phyloP scores from a whole-genome alignment of 2,113 vertebrate species.

The Neodon shergylaensis region DNA sequence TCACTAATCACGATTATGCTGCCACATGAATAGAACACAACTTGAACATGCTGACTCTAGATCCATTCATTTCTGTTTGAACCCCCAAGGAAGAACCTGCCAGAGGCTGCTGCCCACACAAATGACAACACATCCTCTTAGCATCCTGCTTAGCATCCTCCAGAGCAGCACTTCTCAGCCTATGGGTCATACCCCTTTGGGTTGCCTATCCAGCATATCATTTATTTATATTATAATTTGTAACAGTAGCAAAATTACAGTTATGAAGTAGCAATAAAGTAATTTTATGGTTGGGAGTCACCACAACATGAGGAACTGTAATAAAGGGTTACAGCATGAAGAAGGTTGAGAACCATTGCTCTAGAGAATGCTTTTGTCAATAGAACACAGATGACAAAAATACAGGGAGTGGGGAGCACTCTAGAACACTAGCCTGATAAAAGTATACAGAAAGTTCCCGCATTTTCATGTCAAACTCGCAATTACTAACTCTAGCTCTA shows the following conservation, averaged over 20 bases:
- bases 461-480: slow-evolving; percentile 1
- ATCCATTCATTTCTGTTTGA: slow-evolving; percentile 25
- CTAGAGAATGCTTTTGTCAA: slow-evolving; percentile 27
- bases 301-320: not conserved
- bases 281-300: not conserved
- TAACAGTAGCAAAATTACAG: not conserved
- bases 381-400: not conserved
- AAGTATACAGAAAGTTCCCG: slow-evolving; percentile 19
- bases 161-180: not conserved
- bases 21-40: not conserved
- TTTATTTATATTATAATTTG: not conserved
- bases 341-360: not conserved
- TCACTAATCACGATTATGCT: not conserved
- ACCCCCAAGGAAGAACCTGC: slow-evolving; percentile 49
- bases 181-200: not conserved
- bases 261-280: not conserved
- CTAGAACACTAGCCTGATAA: not conserved
- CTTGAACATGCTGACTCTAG: not conserved
- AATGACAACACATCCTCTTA: slow-evolving; percentile 17
- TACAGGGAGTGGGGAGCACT: not conserved
- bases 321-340: not conserved
- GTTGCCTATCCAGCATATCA: not conserved
- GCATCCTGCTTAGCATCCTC: slow-evolving; percentile 28
- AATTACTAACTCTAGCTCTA: slow-evolving; percentile 2
- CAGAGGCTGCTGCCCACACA: slow-evolving; percentile 21